phyloP scores from a whole-genome alignment of 2,113 vertebrate species.

The Chloropsis hardwickii region DNA sequence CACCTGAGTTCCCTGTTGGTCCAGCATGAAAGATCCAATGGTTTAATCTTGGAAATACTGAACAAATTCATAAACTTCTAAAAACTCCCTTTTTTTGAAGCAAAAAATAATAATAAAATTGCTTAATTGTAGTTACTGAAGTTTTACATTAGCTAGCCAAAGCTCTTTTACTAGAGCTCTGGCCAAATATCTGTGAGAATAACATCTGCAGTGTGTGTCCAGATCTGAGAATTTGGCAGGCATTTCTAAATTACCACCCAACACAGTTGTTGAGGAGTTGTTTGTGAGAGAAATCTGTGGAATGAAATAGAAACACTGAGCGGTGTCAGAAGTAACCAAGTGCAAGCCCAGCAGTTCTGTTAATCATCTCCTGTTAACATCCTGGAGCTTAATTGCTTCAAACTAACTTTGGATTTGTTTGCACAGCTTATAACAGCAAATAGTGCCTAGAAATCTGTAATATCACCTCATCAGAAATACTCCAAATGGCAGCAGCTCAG shows the following conservation, averaged over 20 bases:
- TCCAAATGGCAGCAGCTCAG: background rate
- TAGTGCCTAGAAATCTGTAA: background rate
- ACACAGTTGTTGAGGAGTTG: background rate
- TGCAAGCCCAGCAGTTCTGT: background rate
- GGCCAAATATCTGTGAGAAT: background rate
- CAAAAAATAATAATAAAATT: background rate
- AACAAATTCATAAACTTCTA: background rate
- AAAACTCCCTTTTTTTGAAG: background rate
- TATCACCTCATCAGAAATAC: background rate
- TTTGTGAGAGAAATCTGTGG: background rate
- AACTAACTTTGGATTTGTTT: conserved; percentile 7
- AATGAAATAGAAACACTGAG: background rate
- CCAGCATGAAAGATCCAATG: background rate
- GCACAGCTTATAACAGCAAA: background rate
- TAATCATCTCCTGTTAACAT: background rate
- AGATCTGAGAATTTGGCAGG: background rate
- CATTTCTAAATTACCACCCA: background rate
- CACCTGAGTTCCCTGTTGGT: background rate
- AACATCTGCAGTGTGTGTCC: background rate
- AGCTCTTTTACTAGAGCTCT: background rate
- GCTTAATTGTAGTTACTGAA: background rate
- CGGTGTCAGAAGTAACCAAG: background rate
- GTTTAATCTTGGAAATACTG: background rate
- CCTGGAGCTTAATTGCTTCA: background rate
- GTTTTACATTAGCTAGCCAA: background rate